These are phyloP conservation scores for Tanypteryx hageni DNA, from an alignment of 2,888 invertebrate genomes.

Conservation along the genomic window DNA sequence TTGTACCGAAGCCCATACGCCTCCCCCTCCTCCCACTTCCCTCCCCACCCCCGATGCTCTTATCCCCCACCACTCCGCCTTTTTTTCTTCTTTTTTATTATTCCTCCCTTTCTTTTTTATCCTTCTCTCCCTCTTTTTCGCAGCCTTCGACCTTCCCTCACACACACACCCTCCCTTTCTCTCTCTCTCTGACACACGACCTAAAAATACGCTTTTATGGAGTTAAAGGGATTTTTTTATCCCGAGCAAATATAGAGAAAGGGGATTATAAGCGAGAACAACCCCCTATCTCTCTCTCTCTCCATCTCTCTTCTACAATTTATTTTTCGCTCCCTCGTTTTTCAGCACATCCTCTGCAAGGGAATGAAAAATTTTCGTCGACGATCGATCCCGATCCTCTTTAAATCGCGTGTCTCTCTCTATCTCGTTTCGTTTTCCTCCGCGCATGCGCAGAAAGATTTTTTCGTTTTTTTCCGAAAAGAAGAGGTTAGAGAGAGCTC, in stretches of 20 bases:
- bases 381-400: conserved; percentile 6
- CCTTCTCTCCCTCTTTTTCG: neutral
- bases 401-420: neutral
- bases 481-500: neutral
- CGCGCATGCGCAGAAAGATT: neutral
- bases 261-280: neutral
- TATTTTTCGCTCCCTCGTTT: neutral
- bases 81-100: neutral
- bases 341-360: neutral
- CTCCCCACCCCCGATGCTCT: neutral
- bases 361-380: neutral
- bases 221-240: neutral
- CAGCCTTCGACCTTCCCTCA: too few species aligned
- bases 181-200: neutral
- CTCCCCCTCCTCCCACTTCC: neutral
- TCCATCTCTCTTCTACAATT: neutral
- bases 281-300: neutral
- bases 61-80: neutral
- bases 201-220: neutral
- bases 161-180: neutral
- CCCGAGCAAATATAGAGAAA: neutral
- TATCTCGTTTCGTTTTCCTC: neutral
- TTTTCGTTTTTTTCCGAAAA: neutral
- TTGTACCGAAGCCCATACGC: conserved; percentile 31
- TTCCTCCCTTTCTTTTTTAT: neutral